These are phyloP conservation scores for Beaufortia kweichowensis DNA, from an alignment of 2,113 vertebrate species.

Conservation along the genomic window DNA sequence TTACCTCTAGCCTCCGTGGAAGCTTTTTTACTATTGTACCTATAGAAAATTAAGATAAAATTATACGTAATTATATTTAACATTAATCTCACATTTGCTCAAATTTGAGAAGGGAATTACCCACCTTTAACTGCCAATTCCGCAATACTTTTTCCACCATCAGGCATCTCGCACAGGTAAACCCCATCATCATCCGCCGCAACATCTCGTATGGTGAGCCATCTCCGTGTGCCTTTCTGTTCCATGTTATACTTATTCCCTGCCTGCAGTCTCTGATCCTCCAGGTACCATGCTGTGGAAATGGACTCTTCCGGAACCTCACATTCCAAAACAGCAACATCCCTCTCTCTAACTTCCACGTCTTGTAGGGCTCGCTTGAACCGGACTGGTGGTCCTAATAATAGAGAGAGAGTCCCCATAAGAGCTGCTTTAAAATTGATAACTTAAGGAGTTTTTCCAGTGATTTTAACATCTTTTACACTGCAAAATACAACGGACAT, in stretches of 20 bases:
- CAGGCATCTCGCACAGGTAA: constrained; percentile 93
- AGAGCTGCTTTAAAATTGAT: neutral
- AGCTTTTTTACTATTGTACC: constrained; percentile 77
- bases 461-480: neutral
- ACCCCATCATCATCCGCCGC: constrained; percentile 87
- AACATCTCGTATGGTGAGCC: constrained; percentile 84
- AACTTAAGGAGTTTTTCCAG: neutral
- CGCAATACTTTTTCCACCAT: constrained; percentile 87
- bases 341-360: constrained; percentile 80
- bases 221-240: constrained; percentile 78
- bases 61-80: too few relatives aligned
- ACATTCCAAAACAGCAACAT: constrained; percentile 87
- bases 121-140: constrained; percentile 79
- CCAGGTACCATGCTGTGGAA: constrained; percentile 86
- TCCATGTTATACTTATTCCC: constrained; percentile 89
- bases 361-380: constrained; percentile 83
- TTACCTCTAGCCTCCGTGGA: constrained; percentile 87
- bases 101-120: neutral
- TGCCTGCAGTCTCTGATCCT: constrained; percentile 86
- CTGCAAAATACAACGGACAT: neutral
- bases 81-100: neutral
- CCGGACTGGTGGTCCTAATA: constrained; percentile 78
- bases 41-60: constrained; percentile 42
- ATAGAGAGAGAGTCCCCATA: constrained; percentile 2
- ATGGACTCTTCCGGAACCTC: constrained; percentile 85